Conservation (phyloP, 2,888 invertebrate genomes). For the Kryphioiulus occultus region DNA sequence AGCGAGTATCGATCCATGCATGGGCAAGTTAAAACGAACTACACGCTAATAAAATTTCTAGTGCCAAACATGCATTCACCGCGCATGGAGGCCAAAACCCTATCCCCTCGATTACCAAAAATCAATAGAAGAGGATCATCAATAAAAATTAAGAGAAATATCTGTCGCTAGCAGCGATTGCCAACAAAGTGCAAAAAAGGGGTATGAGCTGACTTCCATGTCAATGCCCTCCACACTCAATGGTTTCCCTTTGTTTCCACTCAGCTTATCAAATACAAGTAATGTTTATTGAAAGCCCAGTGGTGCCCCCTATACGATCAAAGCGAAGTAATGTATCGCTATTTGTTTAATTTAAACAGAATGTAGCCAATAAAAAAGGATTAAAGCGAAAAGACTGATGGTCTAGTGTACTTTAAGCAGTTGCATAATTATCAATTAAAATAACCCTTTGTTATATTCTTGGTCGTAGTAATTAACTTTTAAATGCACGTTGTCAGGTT, state of each 20-base stretch:
- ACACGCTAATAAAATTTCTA: not conserved
- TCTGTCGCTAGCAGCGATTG: not conserved
- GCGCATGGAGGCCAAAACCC: not conserved
- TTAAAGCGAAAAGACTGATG: too few relatives aligned
- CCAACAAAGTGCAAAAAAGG: not conserved
- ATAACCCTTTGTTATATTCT: too few relatives aligned
- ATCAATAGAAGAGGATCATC: constrained; percentile 17
- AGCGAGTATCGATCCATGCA: not conserved
- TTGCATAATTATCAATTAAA: too few relatives aligned
- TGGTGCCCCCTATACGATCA: not conserved
- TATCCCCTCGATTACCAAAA: constrained; percentile 6
- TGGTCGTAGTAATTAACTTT: too few relatives aligned
- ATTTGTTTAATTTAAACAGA: not conserved
- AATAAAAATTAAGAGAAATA: constrained; percentile 36
- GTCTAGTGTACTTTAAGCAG: too few relatives aligned
- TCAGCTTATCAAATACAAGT: not conserved
- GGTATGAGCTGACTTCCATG: not conserved
- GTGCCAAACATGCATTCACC: not conserved
- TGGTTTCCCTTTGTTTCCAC: not conserved
- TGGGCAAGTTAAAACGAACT: not conserved
- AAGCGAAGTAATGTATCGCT: not conserved
- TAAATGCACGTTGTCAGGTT: too few relatives aligned
- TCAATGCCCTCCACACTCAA: not conserved
- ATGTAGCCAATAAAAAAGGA: not conserved
- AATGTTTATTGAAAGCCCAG: not conserved